A percentile compares a stretch with the other conserved stretches of the same genome.
Conservation (phyloP, 1,140 invertebrate species). For the Neodiprion lecontei region DNA sequence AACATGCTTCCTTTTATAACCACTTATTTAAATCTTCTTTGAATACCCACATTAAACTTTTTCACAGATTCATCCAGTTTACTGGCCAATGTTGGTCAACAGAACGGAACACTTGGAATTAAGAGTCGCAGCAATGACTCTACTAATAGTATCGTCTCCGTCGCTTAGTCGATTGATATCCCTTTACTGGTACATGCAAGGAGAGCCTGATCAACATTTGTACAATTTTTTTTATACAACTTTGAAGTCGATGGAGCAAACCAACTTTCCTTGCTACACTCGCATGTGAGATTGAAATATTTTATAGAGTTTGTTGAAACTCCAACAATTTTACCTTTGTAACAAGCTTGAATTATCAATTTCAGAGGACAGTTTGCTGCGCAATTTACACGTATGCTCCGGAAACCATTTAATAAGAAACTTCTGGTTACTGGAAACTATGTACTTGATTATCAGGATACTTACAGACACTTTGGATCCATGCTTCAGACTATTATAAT, state of each 20-base stretch:
- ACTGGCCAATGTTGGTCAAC: slow-evolving; percentile 75
- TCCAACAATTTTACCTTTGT: slow-evolving; percentile 16
- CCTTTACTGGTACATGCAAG: slow-evolving; percentile 72
- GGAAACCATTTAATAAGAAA: slow-evolving; percentile 54
- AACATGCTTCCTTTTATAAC: slow-evolving; percentile 17
- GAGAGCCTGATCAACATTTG: slow-evolving; percentile 68
- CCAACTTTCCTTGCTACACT: slow-evolving; percentile 69
- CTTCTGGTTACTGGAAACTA: slow-evolving; percentile 71
- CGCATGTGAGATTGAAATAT: slow-evolving; percentile 60
- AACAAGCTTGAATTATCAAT: background rate
- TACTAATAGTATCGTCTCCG: slow-evolving; percentile 68
- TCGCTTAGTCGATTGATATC: slow-evolving; percentile 70
- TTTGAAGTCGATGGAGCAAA: slow-evolving; percentile 71
- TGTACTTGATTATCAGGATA: slow-evolving; percentile 69
- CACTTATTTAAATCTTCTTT: slow-evolving; percentile 3
- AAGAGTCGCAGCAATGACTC: slow-evolving; percentile 69
- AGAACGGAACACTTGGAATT: slow-evolving; percentile 71
- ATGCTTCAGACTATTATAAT: slow-evolving; percentile 67
- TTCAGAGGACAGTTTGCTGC: slow-evolving; percentile 64
- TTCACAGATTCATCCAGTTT: slow-evolving; percentile 66
- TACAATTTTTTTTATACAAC: slow-evolving; percentile 77
- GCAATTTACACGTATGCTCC: slow-evolving; percentile 66
- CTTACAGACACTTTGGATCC: slow-evolving; percentile 65
- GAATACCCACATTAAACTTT: slow-evolving; percentile 15
- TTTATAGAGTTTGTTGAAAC: slow-evolving; percentile 1